Evolutionary conservation across 2,113 vertebrate genomes (phyloP).

Genomic region (Illadopsis cleaveri): DNA sequence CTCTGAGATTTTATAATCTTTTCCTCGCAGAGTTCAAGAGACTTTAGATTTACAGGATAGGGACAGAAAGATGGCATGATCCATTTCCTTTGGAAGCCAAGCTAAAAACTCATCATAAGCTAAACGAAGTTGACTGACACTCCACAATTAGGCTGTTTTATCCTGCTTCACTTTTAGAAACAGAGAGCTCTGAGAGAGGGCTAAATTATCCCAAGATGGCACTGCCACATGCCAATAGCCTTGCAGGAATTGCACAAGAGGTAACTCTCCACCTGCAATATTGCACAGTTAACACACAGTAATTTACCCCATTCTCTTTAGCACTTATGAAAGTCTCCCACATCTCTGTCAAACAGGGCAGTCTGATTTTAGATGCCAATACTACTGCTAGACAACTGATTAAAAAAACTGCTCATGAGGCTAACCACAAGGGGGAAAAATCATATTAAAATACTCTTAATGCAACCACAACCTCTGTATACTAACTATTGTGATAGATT

Average conservation of each 20-base stretch:
- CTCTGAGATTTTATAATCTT: not conserved
- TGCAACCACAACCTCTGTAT: not conserved
- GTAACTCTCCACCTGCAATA: not conserved
- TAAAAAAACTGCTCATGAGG: not conserved
- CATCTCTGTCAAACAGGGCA: not conserved
- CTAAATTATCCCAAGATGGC: not conserved
- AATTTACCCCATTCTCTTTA: not conserved
- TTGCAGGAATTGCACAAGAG: not conserved
- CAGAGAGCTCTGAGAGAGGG: not conserved
- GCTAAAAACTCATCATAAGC: not conserved
- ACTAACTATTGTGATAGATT: not conserved
- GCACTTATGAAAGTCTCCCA: not conserved
- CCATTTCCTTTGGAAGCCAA: not conserved
- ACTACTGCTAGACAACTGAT: not conserved
- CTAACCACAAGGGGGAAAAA: not conserved
- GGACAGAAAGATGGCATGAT: not conserved
- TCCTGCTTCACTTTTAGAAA: not conserved
- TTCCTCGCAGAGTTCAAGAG: not conserved
- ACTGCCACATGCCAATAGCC: not conserved
- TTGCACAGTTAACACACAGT: not conserved
- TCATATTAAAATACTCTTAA: not conserved
- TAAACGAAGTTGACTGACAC: not conserved
- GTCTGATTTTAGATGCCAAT: not conserved
- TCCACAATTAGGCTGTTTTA: not conserved
- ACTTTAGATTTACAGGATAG: not conserved